phyloP scores from a whole-genome alignment of 2,888 invertebrate genomes.

The Aproaerema taeniolella region DNA sequence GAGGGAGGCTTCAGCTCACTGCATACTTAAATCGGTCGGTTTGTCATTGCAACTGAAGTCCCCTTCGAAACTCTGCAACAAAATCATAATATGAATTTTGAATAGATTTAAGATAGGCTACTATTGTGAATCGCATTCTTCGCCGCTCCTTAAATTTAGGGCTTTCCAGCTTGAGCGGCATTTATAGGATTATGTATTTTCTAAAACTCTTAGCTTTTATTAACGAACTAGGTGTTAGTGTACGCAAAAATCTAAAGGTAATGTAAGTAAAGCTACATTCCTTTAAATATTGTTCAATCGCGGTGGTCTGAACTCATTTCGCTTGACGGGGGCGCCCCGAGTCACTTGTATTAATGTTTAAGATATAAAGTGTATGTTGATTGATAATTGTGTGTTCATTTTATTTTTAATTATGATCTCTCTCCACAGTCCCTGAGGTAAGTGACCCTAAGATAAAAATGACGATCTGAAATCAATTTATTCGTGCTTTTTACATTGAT shows the following conservation, averaged over 20 bases:
- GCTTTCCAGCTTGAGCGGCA: slow-evolving; percentile 26
- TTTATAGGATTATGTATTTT: slow-evolving; percentile 43
- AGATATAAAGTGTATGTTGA: slow-evolving; percentile 77
- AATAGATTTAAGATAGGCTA: slow-evolving; percentile 33
- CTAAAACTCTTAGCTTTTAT: slow-evolving; percentile 43
- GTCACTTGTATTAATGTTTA: slow-evolving; percentile 65
- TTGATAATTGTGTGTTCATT: slow-evolving; percentile 70
- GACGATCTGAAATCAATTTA: background rate
- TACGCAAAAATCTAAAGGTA: slow-evolving; percentile 41
- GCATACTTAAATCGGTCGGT: background rate
- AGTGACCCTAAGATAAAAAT: slow-evolving; percentile 46
- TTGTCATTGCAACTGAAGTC: background rate
- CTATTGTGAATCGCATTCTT: slow-evolving; percentile 23
- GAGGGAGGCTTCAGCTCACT: slow-evolving; percentile 1
- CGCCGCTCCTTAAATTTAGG: slow-evolving; percentile 29
- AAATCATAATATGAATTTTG: slow-evolving; percentile 14
- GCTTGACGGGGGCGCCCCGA: slow-evolving; percentile 45
- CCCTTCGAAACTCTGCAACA: slow-evolving; percentile 5
- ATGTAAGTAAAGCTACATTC: slow-evolving; percentile 61
- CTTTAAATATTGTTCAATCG: slow-evolving; percentile 51
- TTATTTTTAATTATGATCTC: slow-evolving; percentile 71
- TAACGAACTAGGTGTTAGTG: slow-evolving; percentile 48
- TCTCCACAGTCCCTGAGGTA: slow-evolving; percentile 69
- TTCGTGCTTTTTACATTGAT: slow-evolving; percentile 5
- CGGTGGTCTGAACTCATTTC: slow-evolving; percentile 23